phyloP scores from a whole-genome alignment of 2,888 invertebrate genomes.

The Megamerina dolium region DNA sequence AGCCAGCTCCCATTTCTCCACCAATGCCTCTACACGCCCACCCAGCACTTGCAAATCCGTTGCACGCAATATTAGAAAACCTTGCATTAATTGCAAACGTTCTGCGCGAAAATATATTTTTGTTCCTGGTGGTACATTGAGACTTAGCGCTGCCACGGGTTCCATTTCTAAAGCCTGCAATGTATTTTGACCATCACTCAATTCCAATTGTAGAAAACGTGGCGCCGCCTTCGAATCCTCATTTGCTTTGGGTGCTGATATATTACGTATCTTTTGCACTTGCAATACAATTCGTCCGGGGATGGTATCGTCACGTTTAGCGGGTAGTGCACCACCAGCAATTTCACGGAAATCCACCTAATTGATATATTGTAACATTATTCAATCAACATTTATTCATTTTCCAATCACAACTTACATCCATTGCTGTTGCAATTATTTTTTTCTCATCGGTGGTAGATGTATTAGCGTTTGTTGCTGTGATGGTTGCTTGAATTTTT shows the following conservation, averaged over 20 bases:
- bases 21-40: slow-evolving; percentile 74
- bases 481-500: slow-evolving; percentile 59
- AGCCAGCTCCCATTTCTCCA: slow-evolving; percentile 83
- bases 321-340: slow-evolving; percentile 68
- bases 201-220: slow-evolving; percentile 72
- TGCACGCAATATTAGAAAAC: slow-evolving; percentile 66
- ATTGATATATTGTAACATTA: not conserved
- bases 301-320: slow-evolving; percentile 53
- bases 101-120: slow-evolving; percentile 61
- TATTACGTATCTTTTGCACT: slow-evolving; percentile 80
- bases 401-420: slow-evolving; percentile 55
- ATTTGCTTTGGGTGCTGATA: slow-evolving; percentile 84
- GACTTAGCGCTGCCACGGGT: slow-evolving; percentile 62
- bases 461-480: slow-evolving; percentile 6
- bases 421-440: slow-evolving; percentile 61
- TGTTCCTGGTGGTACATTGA: slow-evolving; percentile 85
- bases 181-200: slow-evolving; percentile 78
- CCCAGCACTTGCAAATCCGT: slow-evolving; percentile 68
- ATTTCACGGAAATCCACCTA: slow-evolving; percentile 70
- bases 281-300: slow-evolving; percentile 69
- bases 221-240: slow-evolving; percentile 79
- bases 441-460: slow-evolving; percentile 54
- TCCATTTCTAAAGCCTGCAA: slow-evolving; percentile 75
- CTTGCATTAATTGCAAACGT: slow-evolving; percentile 60
- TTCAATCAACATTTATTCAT: slow-evolving; percentile 1